Evolutionary conservation across 1,140 invertebrate genomes (phyloP).

Genomic region (Reticulitermes speratus): DNA sequence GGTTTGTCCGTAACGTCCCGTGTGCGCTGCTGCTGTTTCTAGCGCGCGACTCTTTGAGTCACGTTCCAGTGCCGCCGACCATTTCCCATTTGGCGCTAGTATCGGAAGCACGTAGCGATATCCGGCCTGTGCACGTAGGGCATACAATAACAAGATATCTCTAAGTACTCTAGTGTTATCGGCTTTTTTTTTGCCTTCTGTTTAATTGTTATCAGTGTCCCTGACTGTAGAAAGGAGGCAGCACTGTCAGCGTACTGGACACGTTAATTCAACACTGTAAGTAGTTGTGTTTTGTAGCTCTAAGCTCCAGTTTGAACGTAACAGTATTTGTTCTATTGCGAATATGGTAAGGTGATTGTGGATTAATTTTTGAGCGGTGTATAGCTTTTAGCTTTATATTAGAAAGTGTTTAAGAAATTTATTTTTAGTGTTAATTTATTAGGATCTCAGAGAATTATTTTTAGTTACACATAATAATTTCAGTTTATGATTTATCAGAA

Average conservation of each 20-base stretch:
- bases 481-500: no score
- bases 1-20: not conserved
- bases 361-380: no score
- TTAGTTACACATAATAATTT: no score
- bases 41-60: not conserved
- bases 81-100: not conserved
- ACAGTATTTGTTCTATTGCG: no score
- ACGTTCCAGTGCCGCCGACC: not conserved
- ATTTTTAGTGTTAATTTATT: no score
- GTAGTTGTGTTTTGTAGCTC: not conserved
- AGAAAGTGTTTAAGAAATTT: no score
- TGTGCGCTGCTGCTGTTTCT: no score
- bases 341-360: no score
- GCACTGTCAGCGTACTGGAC: not conserved
- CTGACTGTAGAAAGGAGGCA: not conserved
- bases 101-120: not conserved
- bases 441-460: no score
- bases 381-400: no score
- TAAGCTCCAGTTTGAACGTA: no score
- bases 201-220: slow-evolving; percentile 3
- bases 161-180: not conserved
- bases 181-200: not conserved
- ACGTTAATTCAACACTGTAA: not conserved
- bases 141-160: not conserved
- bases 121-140: not conserved